A percentile compares a stretch with the other conserved stretches of the same genome.
Evolutionary conservation across 2,113 vertebrate species (phyloP).

Genomic region (Caranx melampygus): DNA sequence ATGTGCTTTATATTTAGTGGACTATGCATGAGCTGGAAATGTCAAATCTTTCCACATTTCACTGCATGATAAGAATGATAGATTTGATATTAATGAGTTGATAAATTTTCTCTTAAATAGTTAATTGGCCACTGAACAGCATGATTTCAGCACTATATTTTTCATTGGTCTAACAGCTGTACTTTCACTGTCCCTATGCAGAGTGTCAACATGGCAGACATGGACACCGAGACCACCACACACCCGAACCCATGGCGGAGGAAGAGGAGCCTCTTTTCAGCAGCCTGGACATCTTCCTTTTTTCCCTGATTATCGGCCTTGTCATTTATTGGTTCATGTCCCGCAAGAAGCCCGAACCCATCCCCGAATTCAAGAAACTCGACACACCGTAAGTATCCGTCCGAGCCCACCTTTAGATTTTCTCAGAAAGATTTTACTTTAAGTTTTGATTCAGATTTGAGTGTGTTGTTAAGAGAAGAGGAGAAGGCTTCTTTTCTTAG

Average conservation of each 20-base stretch:
- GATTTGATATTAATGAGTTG: not conserved
- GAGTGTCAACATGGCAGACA: conserved; percentile 77
- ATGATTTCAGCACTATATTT: not conserved
- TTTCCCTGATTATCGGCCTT: conserved; percentile 89
- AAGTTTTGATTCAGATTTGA: not conserved
- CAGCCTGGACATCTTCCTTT: conserved; percentile 89
- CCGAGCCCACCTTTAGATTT: not conserved
- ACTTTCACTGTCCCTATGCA: conserved; percentile 3
- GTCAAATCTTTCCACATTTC: not conserved
- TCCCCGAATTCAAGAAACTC: conserved; percentile 91
- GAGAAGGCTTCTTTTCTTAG: not conserved
- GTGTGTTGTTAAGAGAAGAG: not conserved
- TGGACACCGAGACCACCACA: conserved; percentile 65
- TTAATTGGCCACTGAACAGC: not conserved
- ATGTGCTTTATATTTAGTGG: not conserved
- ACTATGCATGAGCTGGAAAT: not conserved
- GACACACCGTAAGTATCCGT: conserved; percentile 82
- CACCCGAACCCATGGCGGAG: conserved; percentile 37
- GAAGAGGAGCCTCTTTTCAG: conserved; percentile 89
- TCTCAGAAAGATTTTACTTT: no score
- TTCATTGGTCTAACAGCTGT: not conserved
- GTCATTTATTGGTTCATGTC: conserved; percentile 93
- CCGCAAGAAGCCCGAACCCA: conserved; percentile 92
- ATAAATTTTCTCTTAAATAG: not conserved
- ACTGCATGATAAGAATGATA: not conserved